phyloP scores from a whole-genome alignment of 2,797 vertebrate genomes.

The Spondyliosoma cantharus region DNA sequence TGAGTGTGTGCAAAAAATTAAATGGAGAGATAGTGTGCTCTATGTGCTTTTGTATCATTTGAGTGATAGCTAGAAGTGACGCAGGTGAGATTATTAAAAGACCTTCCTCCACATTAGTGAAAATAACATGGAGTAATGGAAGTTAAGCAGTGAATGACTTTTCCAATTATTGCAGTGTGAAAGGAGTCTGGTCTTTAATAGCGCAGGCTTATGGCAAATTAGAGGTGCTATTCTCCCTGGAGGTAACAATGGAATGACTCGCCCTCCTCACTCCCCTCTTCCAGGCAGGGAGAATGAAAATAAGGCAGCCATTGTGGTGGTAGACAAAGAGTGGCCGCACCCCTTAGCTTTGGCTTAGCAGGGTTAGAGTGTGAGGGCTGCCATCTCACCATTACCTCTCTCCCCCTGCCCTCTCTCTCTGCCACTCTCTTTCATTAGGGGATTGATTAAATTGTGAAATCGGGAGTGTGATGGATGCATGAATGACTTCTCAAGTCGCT shows the following conservation, averaged over 20 bases:
- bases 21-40: constrained; percentile 49
- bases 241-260: constrained; percentile 78
- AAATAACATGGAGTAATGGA: constrained; percentile 79
- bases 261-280: constrained; percentile 56
- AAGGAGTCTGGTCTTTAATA: constrained; percentile 91
- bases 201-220: constrained; percentile 90
- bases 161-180: constrained; percentile 90
- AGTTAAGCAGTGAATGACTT: constrained; percentile 87
- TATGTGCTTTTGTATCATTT: constrained; percentile 53
- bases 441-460: constrained; percentile 89
- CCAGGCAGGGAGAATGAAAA: constrained; percentile 77
- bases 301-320: constrained; percentile 86
- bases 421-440: constrained; percentile 79
- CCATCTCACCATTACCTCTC: constrained; percentile 54
- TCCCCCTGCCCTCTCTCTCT: constrained; percentile 9
- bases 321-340: constrained; percentile 82
- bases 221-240: constrained; percentile 87
- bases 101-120: constrained; percentile 69
- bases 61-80: constrained; percentile 65
- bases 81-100: constrained; percentile 73
- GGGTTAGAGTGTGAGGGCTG: constrained; percentile 81
- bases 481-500: constrained; percentile 81
- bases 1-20: constrained; percentile 25
- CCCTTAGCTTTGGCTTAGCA: constrained; percentile 80
- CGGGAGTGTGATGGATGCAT: constrained; percentile 83